Evolutionary conservation across 2,797 vertebrate genomes (phyloP).

Genomic region (Protonibea diacanthus): DNA sequence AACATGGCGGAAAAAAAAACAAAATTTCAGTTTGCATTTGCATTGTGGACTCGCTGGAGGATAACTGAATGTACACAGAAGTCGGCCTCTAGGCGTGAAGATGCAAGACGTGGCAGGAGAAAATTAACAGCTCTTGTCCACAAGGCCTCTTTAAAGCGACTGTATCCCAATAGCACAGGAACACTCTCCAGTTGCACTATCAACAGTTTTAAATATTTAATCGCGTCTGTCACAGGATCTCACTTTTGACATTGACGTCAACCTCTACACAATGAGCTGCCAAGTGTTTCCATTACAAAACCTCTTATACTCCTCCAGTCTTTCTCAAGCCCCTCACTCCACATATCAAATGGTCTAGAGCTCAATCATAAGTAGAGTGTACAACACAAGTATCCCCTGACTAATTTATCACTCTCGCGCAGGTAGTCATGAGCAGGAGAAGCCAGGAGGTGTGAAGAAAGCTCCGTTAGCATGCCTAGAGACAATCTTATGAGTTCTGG

Average conservation of each 20-base stretch:
- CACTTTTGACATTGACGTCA: conserved; percentile 83
- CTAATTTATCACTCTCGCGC: conserved; percentile 35
- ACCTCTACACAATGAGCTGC: conserved; percentile 69
- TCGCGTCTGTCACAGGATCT: conserved; percentile 80
- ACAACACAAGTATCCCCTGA: not conserved
- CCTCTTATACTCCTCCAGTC: conserved; percentile 33
- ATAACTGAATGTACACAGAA: conserved; percentile 39
- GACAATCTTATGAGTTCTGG: conserved; percentile 43
- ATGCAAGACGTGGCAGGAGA: conserved; percentile 52
- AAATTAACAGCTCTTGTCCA: conserved; percentile 83
- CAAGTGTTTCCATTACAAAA: conserved; percentile 68
- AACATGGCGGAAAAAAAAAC: conserved; percentile 17
- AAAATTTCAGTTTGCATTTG: conserved; percentile 29
- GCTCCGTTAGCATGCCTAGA: conserved; percentile 16
- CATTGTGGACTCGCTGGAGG: conserved; percentile 8
- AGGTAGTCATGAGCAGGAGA: conserved; percentile 17
- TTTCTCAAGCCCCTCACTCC: conserved; percentile 52
- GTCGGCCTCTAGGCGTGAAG: conserved; percentile 36
- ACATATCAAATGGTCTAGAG: conserved; percentile 50
- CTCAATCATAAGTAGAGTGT: conserved; percentile 30
- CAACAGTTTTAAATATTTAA: conserved; percentile 86
- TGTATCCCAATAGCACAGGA: conserved; percentile 63
- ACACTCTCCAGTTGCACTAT: conserved; percentile 79
- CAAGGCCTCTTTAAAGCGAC: conserved; percentile 78
- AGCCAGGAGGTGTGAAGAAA: not conserved